These are phyloP conservation scores for Pollenia labialis DNA, from an alignment of 2,888 invertebrate genomes.

Conservation along the genomic window DNA sequence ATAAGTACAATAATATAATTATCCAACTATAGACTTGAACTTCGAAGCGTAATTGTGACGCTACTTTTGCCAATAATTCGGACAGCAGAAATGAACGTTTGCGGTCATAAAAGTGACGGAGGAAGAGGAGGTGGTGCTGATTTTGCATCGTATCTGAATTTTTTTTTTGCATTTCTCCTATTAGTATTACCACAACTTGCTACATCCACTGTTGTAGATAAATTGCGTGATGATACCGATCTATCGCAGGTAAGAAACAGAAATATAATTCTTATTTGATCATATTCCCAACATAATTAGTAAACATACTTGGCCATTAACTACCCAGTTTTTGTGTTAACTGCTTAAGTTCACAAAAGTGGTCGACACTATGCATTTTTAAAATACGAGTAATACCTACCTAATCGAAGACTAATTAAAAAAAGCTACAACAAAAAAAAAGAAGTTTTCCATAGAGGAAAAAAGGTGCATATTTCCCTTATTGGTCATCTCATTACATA, in stretches of 20 bases:
- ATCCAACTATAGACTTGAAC: conserved; percentile 7
- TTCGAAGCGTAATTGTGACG: conserved; percentile 44
- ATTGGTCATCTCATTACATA: too few species aligned
- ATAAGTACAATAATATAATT: neutral
- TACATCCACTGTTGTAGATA: conserved; percentile 86
- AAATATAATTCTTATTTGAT: neutral
- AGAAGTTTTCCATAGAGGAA: too few species aligned
- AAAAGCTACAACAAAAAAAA: too few species aligned
- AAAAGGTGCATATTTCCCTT: too few species aligned
- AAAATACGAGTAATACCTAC: too few species aligned
- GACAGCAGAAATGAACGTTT: conserved; percentile 55
- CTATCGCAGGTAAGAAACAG: conserved; percentile 87
- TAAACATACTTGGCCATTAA: neutral
- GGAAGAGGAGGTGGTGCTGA: conserved; percentile 37
- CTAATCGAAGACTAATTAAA: too few species aligned
- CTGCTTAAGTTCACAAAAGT: neutral
- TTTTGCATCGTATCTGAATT: conserved; percentile 39
- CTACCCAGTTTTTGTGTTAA: neutral
- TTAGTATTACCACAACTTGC: conserved; percentile 75
- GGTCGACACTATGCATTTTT: too few species aligned
- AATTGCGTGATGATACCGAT: conserved; percentile 87
- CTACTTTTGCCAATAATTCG: conserved; percentile 39
- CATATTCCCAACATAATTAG: conserved; percentile 17
- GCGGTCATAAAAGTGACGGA: conserved; percentile 29
- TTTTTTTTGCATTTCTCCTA: conserved; percentile 40